Evolutionary conservation across 2,888 invertebrate species (phyloP), one percentile per base, ranked within the genome.

Genomic region (Rhingia campestris): DNA sequence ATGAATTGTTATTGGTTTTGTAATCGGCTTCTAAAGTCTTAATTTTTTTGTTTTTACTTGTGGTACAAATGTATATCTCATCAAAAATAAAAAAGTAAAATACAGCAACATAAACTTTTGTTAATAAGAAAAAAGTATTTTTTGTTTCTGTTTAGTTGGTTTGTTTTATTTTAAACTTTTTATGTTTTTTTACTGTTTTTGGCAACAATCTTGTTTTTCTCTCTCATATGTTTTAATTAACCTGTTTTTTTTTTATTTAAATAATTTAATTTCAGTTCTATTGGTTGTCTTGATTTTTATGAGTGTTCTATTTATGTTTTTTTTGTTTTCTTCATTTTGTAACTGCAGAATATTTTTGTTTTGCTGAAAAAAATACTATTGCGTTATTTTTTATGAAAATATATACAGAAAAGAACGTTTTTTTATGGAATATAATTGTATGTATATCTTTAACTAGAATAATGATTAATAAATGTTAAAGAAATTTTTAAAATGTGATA

Each of bases 181-280:
- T 49, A 12, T 45, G 12, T 87, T 86, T 86, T 87, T 85, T 86
- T 86, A 74, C 86, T 86, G 81, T 86, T 87, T 88, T 88, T 89
- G 89, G 90, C 89, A 89, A 91, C 91, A 90, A 90, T 91, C 90
- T 89, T 91, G 89, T 90, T 89, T 89, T 87, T 87, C 86, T 90
- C 90, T 90, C 91, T 90, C 91, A 89, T 79, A 47, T 79, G 73
- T 74, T 72, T 70, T 81, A 72, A 66, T 56, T 67, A 81, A 81
- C 86, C 86, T 86, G 86, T 86, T 82, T 86, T 77, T 72, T 73
- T 72, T 47, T 45, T 63, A 43, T 59, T 75, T 67, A 70, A 66
- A 72, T 74, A 77, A 81, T 84, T 73, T 80, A 72, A 80, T 81
- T 85, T 85, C 84, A 85, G 84, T 86, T 85, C 85, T 86, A 81